phyloP scores from a whole-genome alignment of 2,888 invertebrate genomes.

The Lepidocyrtoides sp. region DNA sequence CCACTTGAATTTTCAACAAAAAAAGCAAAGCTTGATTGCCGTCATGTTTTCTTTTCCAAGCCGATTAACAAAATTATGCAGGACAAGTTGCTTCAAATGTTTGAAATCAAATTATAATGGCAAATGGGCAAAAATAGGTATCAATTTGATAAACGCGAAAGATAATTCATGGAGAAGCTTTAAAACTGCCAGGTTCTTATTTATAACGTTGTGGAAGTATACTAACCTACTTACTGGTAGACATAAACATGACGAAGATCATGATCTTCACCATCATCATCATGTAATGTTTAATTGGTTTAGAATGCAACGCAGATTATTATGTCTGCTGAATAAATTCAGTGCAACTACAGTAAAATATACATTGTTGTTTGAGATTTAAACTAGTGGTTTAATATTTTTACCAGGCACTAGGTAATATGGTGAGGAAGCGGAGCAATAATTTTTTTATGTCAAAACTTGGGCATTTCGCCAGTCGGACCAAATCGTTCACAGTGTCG shows the following conservation, averaged over 20 bases:
- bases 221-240: neutral
- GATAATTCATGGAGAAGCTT: neutral
- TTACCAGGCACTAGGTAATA: neutral
- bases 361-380: neutral
- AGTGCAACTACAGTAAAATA: neutral
- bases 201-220: neutral
- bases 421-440: neutral
- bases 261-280: neutral
- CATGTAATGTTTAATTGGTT: conserved; percentile 11
- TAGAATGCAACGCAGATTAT: neutral
- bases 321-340: neutral
- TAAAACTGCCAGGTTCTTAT: neutral
- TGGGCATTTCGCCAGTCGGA: conserved; percentile 71
- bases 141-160: too few relatives aligned
- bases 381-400: too few relatives aligned
- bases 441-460: conserved; percentile 21
- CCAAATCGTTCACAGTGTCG: conserved; percentile 1
- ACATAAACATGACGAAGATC: neutral
- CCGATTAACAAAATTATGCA: too few relatives aligned
- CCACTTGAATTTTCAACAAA: too few relatives aligned
- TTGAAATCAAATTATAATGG: too few relatives aligned
- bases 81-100: too few relatives aligned
- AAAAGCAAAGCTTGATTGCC: too few relatives aligned
- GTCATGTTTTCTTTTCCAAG: too few relatives aligned
- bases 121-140: too few relatives aligned